Percentiles rank a stretch among this genome's conserved stretches.
phyloP scores from a whole-genome alignment of 2,113 vertebrate species.

The Xiphias gladius region DNA sequence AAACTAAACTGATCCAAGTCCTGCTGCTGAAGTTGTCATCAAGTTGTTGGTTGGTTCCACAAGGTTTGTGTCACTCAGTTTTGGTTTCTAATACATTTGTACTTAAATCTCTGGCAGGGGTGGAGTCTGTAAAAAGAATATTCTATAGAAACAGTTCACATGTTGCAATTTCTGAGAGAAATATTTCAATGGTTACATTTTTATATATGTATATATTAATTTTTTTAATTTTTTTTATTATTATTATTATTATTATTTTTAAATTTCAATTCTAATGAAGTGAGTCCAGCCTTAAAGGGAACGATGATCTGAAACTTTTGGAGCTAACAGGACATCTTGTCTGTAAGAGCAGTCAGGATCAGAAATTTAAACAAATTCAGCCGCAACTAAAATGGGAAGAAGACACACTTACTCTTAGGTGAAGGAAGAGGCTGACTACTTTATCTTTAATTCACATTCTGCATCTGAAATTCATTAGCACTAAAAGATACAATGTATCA shows the following conservation, averaged over 20 bases:
- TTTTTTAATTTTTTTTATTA: too few species aligned
- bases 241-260: constrained; percentile 1
- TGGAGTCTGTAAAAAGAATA: neutral
- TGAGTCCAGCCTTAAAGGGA: neutral
- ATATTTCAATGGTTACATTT: constrained; percentile 35
- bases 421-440: neutral
- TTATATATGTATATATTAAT: neutral
- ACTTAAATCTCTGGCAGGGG: neutral
- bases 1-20: neutral
- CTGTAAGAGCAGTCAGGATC: neutral
- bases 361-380: neutral
- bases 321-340: neutral
- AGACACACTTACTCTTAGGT: neutral
- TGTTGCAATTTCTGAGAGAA: constrained; percentile 11
- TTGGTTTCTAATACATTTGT: constrained; percentile 1
- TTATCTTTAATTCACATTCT: constrained; percentile 9
- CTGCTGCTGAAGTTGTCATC: neutral
- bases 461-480: constrained; percentile 29
- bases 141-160: neutral
- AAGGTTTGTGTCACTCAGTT: neutral
- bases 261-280: neutral
- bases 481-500: constrained; percentile 21
- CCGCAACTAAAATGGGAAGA: neutral
- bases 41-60: neutral
- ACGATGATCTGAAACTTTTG: neutral